Percentiles rank a stretch among this genome's conserved stretches.
These are phyloP conservation scores for Formica aserva DNA, from an alignment of 2,888 invertebrate genomes.

Conservation along the genomic window DNA sequence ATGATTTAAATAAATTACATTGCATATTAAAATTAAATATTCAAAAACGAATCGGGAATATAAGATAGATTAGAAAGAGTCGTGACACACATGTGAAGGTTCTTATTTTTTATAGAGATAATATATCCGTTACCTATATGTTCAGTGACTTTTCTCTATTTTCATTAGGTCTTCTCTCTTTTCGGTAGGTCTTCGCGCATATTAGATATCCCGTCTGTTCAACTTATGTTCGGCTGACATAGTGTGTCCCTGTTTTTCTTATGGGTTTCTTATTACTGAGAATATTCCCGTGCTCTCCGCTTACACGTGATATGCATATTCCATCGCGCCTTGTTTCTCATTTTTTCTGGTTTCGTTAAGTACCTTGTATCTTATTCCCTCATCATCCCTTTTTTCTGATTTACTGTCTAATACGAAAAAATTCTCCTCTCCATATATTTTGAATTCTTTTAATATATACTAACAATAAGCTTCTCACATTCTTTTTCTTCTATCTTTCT, in stretches of 20 bases:
- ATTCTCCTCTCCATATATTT: neutral
- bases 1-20: neutral
- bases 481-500: neutral
- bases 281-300: slow-evolving; percentile 54
- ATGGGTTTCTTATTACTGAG: slow-evolving; percentile 58
- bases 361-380: neutral
- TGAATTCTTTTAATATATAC: neutral
- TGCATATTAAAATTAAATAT: neutral
- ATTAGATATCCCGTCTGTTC: neutral
- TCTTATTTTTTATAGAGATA: neutral
- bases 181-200: neutral
- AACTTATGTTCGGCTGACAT: neutral
- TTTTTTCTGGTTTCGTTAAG: neutral
- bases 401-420: neutral
- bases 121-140: neutral
- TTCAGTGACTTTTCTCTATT: neutral
- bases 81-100: neutral
- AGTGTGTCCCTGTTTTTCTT: slow-evolving; percentile 31
- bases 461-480: neutral
- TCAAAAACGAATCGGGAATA: neutral
- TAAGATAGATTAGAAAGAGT: neutral
- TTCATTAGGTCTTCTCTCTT: neutral
- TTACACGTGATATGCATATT: slow-evolving; percentile 32
- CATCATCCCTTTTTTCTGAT: neutral
- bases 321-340: neutral